Conservation (phyloP, 2,888 invertebrate species). For the Desoria tigrina region DNA sequence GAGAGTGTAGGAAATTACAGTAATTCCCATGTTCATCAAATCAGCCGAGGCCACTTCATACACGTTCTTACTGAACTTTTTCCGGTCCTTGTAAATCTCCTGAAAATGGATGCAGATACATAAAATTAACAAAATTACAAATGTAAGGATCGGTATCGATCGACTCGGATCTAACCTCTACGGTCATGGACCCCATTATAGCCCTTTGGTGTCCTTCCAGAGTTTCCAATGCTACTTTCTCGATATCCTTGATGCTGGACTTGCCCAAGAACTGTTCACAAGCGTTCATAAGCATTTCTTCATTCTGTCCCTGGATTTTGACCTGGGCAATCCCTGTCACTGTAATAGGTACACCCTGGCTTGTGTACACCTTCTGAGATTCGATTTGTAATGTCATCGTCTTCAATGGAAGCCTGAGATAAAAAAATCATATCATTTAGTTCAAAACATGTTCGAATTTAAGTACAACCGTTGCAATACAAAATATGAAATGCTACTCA, state of each 20-base stretch:
- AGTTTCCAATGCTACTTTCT: conserved; percentile 82
- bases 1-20: conserved; percentile 89
- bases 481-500: conserved; percentile 25
- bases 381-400: conserved; percentile 97
- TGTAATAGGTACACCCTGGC: conserved; percentile 94
- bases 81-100: conserved; percentile 93
- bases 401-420: conserved; percentile 82
- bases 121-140: conserved; percentile 2
- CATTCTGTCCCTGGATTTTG: conserved; percentile 84
- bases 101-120: conserved; percentile 49
- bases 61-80: conserved; percentile 91
- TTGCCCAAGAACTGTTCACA: conserved; percentile 91
- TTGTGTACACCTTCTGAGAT: conserved; percentile 92
- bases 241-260: conserved; percentile 58
- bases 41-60: conserved; percentile 94
- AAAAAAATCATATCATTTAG: conserved; percentile 7
- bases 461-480: too few species aligned
- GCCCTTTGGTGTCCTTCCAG: conserved; percentile 91
- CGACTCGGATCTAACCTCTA: conserved; percentile 66
- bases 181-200: conserved; percentile 96
- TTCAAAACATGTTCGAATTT: neutral
- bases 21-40: conserved; percentile 94
- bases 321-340: conserved; percentile 97
- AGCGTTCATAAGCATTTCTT: conserved; percentile 84
- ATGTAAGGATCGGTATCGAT: too few species aligned